Percentiles rank a stretch among this genome's conserved stretches.
Conservation (phyloP, 2,888 invertebrate species). For the Thysanoteuthis rhombus region DNA sequence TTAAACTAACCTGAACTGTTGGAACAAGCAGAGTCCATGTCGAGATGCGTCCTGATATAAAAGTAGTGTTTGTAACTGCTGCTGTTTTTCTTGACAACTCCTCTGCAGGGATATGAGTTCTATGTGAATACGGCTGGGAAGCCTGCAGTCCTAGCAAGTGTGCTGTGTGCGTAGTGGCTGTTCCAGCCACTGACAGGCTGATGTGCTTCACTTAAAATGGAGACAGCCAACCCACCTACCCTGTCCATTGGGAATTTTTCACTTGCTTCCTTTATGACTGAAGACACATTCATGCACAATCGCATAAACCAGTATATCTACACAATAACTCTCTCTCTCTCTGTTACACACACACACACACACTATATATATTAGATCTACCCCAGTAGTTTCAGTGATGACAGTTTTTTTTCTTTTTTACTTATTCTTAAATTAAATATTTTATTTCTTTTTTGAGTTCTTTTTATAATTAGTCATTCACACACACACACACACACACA, state of each 20-base stretch:
- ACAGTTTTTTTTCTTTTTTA: background rate
- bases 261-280: background rate
- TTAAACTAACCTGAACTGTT: background rate
- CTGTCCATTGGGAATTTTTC: background rate
- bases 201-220: conserved; percentile 12
- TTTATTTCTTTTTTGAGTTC: background rate
- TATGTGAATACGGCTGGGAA: background rate
- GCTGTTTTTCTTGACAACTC: background rate
- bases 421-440: background rate
- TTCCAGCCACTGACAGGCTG: conserved; percentile 12
- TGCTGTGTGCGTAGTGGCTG: background rate
- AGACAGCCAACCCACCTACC: background rate
- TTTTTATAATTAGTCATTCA: background rate
- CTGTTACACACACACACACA: no score
- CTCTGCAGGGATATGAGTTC: background rate
- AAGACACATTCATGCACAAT: background rate
- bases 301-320: background rate
- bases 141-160: conserved; percentile 12
- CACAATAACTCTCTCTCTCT: background rate
- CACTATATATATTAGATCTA: background rate
- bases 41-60: background rate
- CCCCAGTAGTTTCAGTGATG: background rate
- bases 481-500: background rate
- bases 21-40: background rate
- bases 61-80: conserved; percentile 12